Base-by-base conservation (phyloP, 1,140 invertebrate genomes). In the Oryctes rhinoceros region DNA sequence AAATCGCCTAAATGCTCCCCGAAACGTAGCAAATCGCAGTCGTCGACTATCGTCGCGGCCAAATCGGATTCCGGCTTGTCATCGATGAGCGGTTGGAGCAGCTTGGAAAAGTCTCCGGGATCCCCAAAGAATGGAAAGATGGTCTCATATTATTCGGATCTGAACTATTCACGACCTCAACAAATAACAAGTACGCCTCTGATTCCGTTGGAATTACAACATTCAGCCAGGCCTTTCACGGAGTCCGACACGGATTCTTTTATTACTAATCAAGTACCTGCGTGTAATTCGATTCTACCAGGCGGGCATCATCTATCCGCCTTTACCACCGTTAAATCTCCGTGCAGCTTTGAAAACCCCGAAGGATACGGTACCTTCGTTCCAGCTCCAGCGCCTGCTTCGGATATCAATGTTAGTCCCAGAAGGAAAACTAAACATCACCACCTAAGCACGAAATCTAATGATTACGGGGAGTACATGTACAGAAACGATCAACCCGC, bases 11-110 rank as follows among this genome's bases (percentile, higher is more conserved):
- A 91, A 87, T 90, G 91, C n/a, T 94, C 93, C 62, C 93, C 94
- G 24, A 94, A 94, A 86, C 91, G 93, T 83, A 87, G 91, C 3
- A 93, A 93, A 85, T 92, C 92, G 83, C 91, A 92, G 81, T 88
- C 87, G 62, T 87, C 91, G 85, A 92, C 91, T 85, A 93, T 94
- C 75, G 91, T 92, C 13, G 89, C 92, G 44, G 92, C 92, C 5
- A 95, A 94, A 86, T 95, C 94, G 7, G 95, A 96, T 88, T 96
- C 94, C 0, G 94, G 94, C 2, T 87, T 96, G 62, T 96, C 94
- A 0, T 96, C 95, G 13, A 94, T 96, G 92, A 96, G 94, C 86
- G 93, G 93, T 15, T 95, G 94, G 92, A 95, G 94, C 10, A 95
- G 93, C 86, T 87, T 95, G 81, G 94, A 96, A 88, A 96, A 96